Conservation (phyloP, 2,113 vertebrate species). For the Smithornis capensis region DNA sequence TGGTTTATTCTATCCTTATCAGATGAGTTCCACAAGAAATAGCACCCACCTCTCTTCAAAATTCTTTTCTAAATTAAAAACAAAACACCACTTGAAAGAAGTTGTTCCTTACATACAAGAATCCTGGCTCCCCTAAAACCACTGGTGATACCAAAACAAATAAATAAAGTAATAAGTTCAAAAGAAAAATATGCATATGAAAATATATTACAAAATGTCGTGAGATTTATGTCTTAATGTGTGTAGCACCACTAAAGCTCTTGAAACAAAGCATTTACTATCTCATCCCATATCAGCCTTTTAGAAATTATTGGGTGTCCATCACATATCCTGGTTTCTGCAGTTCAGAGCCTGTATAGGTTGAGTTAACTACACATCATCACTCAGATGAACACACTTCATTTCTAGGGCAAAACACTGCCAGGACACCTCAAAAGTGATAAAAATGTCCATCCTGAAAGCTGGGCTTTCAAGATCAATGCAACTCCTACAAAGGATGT, state of each 20-base stretch:
- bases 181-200: not conserved
- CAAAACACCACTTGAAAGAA: not conserved
- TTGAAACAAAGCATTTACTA: not conserved
- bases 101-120: not conserved
- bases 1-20: not conserved
- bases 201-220: not conserved
- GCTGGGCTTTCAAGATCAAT: not conserved
- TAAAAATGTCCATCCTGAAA: not conserved
- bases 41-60: not conserved
- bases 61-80: not conserved
- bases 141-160: not conserved
- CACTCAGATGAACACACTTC: not conserved
- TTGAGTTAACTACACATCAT: not conserved
- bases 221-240: not conserved
- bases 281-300: not conserved
- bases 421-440: not conserved
- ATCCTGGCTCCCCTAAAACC: conserved; percentile 4
- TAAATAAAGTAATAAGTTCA: not conserved
- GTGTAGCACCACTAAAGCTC: not conserved
- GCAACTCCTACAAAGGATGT: not conserved
- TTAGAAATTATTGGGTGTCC: not conserved
- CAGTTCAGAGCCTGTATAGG: not conserved
- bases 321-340: not conserved
- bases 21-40: not conserved
- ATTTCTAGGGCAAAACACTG: not conserved